These are phyloP conservation scores for Agrenia bidenticulata DNA, from an alignment of 2,888 invertebrate genomes.

Conservation along the genomic window DNA sequence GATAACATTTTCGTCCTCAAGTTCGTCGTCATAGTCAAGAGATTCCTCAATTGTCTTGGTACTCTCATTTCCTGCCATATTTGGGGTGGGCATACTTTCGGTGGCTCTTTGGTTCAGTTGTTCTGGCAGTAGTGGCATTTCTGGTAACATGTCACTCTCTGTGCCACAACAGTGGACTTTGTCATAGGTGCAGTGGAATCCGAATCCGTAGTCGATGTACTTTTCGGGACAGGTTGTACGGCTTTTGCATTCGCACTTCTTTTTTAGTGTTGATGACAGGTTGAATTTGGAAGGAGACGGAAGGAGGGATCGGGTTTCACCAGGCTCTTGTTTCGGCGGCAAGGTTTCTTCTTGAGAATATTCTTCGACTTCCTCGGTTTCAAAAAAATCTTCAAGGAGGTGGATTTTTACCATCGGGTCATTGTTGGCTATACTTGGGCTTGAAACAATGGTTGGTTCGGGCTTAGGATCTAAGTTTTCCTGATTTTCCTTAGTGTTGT, in stretches of 20 bases:
- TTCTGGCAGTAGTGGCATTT: too few species aligned
- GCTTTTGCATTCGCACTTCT: constrained; percentile 36
- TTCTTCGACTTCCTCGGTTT: neutral
- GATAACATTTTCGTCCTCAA: constrained; percentile 7
- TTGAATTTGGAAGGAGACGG: neutral
- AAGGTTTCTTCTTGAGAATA: neutral
- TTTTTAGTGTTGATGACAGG: constrained; percentile 1
- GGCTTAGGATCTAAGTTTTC: neutral
- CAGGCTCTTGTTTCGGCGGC: neutral
- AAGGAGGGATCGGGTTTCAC: neutral
- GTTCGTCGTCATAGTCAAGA: neutral
- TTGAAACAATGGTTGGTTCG: neutral
- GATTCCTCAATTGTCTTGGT: neutral
- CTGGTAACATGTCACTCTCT: constrained; percentile 29
- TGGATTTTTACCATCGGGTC: neutral
- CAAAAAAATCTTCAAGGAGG: too few species aligned
- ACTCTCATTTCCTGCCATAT: neutral
- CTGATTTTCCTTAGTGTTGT: neutral
- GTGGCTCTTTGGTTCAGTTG: neutral
- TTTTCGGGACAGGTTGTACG: constrained; percentile 43
- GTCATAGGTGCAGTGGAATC: constrained; percentile 46
- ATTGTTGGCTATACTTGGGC: neutral
- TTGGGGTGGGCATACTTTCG: neutral
- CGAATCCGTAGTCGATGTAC: constrained; percentile 48
- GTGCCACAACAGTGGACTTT: constrained; percentile 45